A percentile compares a stretch with the other conserved stretches of the same genome.
phyloP scores from a whole-genome alignment of 2,888 invertebrate species.

The Melanotus villosus region DNA sequence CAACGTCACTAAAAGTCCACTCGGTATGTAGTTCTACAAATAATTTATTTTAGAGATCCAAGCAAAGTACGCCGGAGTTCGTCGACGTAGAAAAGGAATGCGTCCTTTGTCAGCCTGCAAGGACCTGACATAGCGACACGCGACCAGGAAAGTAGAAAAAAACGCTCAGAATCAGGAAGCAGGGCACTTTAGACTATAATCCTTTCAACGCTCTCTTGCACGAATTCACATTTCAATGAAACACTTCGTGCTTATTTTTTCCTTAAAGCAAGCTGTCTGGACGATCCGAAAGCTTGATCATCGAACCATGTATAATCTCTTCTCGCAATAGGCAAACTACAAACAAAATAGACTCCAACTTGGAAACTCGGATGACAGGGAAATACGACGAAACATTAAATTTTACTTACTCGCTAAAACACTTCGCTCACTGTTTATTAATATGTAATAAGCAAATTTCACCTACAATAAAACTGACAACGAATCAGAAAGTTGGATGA shows the following conservation, averaged over 20 bases:
- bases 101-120: conserved; percentile 22
- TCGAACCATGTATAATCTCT: neutral
- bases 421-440: neutral
- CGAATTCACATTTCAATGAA: conserved; percentile 1
- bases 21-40: conserved; percentile 19
- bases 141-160: conserved; percentile 6
- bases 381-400: too few relatives aligned
- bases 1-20: conserved; percentile 10
- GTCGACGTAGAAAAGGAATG: conserved; percentile 16
- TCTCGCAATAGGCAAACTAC: neutral
- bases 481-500: too few relatives aligned
- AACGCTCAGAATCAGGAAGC: conserved; percentile 12
- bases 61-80: conserved; percentile 12
- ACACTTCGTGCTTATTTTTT: neutral
- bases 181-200: conserved; percentile 8
- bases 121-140: conserved; percentile 14
- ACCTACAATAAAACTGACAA: too few relatives aligned
- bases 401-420: neutral
- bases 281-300: neutral
- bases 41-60: conserved; percentile 25
- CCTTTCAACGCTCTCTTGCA: neutral
- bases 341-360: neutral
- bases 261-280: neutral
- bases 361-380: neutral
- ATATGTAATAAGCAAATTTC: too few relatives aligned